Evolutionary conservation across 2,113 vertebrate genomes (phyloP).

Genomic region (Ascaphus truei): DNA sequence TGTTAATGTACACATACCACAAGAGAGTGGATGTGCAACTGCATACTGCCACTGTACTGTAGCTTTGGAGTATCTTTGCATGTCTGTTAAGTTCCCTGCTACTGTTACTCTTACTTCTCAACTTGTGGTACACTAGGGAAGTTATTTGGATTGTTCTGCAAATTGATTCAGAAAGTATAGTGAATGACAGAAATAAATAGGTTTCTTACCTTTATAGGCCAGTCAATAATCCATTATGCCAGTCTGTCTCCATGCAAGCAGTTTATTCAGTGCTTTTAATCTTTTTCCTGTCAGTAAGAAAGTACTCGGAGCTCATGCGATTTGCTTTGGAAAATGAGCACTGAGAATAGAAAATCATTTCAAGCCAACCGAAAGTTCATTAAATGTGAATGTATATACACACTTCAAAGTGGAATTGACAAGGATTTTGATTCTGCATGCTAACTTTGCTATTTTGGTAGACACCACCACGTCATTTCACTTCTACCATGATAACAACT

Average conservation of each 20-base stretch:
- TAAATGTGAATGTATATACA: not conserved
- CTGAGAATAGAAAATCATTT: not conserved
- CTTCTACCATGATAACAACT: not conserved
- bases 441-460: not conserved
- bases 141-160: constrained; percentile 3
- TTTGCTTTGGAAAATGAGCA: not conserved
- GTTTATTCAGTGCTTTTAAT: constrained; percentile 7
- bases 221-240: constrained; percentile 27
- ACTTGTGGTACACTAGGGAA: not conserved
- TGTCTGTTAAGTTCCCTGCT: too few species aligned
- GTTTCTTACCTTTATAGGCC: constrained; percentile 15
- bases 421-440: not conserved
- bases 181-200: constrained; percentile 10
- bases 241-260: not conserved
- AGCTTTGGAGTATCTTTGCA: too few species aligned
- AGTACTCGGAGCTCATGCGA: not conserved
- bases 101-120: too few species aligned
- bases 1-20: too few species aligned
- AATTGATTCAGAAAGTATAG: constrained; percentile 15
- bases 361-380: not conserved
- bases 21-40: too few species aligned
- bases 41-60: too few species aligned
- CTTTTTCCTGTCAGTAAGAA: not conserved
- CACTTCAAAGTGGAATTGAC: not conserved
- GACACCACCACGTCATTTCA: not conserved